These are phyloP conservation scores for Stenchaetothrips biformis DNA, from an alignment of 2,888 invertebrate species.

Conservation along the genomic window DNA sequence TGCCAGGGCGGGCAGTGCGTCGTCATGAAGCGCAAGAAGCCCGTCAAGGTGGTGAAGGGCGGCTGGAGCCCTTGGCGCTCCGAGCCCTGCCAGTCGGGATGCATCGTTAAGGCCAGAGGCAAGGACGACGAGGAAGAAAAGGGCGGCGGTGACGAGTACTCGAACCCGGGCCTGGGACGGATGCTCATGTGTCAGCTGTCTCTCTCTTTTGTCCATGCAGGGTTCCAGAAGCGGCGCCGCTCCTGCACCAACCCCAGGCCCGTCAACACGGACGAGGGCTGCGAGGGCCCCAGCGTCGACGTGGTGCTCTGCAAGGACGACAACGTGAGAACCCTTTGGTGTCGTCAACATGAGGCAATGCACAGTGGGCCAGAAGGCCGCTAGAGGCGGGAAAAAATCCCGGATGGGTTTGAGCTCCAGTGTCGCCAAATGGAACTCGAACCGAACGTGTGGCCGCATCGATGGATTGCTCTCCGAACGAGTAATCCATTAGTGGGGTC, in stretches of 20 bases:
- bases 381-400: too few species aligned
- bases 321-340: constrained; percentile 46
- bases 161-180: background rate
- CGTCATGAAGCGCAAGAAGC: constrained; percentile 45
- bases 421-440: too few species aligned
- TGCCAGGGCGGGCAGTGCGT: constrained; percentile 64
- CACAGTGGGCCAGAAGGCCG: too few species aligned
- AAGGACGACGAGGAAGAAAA: background rate
- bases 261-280: constrained; percentile 52
- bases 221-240: constrained; percentile 53
- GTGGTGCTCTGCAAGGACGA: constrained; percentile 63
- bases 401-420: too few species aligned
- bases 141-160: too few species aligned
- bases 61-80: constrained; percentile 64
- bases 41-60: constrained; percentile 46
- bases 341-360: too few species aligned
- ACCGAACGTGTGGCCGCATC: too few species aligned
- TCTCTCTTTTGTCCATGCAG: constrained; percentile 33
- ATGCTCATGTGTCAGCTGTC: background rate
- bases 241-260: constrained; percentile 51
- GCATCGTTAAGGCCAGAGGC: constrained; percentile 59
- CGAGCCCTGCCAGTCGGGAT: constrained; percentile 61
- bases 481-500: background rate
- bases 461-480: too few species aligned
- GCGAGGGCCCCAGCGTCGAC: constrained; percentile 59